phyloP scores from a whole-genome alignment of 2,888 invertebrate genomes.

The Brachylomia viminalis region DNA sequence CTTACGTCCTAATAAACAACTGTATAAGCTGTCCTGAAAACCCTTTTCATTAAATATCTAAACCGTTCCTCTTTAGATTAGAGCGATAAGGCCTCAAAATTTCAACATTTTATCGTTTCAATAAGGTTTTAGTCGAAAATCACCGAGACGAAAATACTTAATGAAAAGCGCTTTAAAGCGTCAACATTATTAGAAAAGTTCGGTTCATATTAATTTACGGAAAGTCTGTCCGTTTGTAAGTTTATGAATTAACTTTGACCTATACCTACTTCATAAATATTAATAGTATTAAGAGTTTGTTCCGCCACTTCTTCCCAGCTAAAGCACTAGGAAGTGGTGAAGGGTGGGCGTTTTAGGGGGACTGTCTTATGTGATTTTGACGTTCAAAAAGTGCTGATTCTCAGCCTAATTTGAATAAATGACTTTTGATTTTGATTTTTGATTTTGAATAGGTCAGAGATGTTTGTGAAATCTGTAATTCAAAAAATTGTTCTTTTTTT shows the following conservation, averaged over 20 bases:
- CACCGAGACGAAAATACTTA: conserved; percentile 22
- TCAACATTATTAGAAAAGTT: conserved; percentile 8
- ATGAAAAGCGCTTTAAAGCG: conserved; percentile 2
- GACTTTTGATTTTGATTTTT: no score
- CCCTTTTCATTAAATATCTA: background rate
- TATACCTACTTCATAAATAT: background rate
- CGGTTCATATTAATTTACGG: background rate
- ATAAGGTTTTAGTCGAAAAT: conserved; percentile 7
- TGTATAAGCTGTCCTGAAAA: background rate
- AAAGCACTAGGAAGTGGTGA: no score
- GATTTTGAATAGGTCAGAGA: no score
- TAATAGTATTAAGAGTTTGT: no score
- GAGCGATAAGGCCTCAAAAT: background rate
- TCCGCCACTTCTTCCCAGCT: no score
- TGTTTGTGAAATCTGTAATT: background rate
- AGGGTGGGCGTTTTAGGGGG: no score
- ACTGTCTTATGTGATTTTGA: no score
- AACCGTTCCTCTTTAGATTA: conserved; percentile 1
- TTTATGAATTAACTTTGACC: background rate
- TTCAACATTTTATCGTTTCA: background rate
- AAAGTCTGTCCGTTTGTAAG: background rate
- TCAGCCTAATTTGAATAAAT: no score
- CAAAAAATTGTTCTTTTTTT: no score
- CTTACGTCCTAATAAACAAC: background rate
- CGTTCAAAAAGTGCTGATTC: no score